Percentiles rank a stretch among this genome's conserved stretches.
These are phyloP conservation scores for Agrypnia vestita DNA, from an alignment of 1,140 invertebrate genomes.

Conservation along the genomic window DNA sequence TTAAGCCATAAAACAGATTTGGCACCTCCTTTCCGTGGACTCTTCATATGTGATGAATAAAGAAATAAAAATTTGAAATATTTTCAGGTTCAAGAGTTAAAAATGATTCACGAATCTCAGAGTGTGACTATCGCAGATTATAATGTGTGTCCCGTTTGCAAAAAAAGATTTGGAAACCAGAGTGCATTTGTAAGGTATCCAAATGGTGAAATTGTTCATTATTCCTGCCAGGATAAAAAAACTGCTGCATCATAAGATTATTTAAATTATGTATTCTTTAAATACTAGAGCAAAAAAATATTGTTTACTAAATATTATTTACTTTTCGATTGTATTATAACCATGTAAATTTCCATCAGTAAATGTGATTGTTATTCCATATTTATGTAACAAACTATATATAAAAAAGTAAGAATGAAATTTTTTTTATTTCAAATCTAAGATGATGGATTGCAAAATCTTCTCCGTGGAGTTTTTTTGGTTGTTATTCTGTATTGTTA, in stretches of 20 bases:
- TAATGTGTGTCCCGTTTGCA: slow-evolving; percentile 92
- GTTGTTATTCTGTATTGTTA: no score
- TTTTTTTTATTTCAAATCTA: no score
- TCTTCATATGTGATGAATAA: no score
- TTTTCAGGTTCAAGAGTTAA: slow-evolving; percentile 81
- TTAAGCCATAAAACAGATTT: no score
- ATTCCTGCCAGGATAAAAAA: slow-evolving; percentile 78
- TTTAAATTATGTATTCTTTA: not conserved
- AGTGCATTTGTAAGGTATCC: slow-evolving; percentile 94
- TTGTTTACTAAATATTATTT: not conserved
- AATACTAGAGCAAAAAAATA: not conserved
- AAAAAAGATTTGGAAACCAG: slow-evolving; percentile 92
- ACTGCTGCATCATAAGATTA: slow-evolving; percentile 7
- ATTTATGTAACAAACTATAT: not conserved
- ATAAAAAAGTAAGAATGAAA: no score
- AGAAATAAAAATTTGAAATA: not conserved
- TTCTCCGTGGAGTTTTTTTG: no score
- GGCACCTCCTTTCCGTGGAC: no score
- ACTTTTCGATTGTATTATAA: not conserved
- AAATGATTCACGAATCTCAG: slow-evolving; percentile 86
- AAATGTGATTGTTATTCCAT: not conserved
- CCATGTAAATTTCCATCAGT: not conserved
- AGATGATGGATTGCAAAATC: no score
- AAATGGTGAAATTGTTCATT: slow-evolving; percentile 94
- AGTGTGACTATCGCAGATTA: slow-evolving; percentile 88